Evolutionary conservation across 2,113 vertebrate species (phyloP).

Genomic region (Notothenia rossii): DNA sequence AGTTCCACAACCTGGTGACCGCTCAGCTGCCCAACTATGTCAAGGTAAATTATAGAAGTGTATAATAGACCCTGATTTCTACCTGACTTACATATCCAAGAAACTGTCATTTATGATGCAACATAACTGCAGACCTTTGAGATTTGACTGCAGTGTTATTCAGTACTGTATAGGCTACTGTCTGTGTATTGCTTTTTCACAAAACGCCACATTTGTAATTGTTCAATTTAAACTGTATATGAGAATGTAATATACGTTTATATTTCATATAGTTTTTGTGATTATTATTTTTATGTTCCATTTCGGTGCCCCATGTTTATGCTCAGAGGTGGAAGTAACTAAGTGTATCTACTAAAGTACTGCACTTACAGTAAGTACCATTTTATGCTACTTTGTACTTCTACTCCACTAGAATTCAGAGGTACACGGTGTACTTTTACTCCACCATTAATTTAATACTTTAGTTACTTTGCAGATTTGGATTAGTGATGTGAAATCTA

Average conservation of each 20-base stretch:
- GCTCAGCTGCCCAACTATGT: slow-evolving; percentile 79
- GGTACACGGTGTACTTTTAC: no score
- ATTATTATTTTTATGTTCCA: not conserved
- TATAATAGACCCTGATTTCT: no score
- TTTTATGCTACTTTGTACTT: no score
- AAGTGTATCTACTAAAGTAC: no score
- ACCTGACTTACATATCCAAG: not conserved
- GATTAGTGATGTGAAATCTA: no score
- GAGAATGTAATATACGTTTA: not conserved
- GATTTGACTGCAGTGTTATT: not conserved
- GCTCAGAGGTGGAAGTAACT: no score
- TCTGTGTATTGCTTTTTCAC: not conserved
- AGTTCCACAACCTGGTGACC: slow-evolving; percentile 79
- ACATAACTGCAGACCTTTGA: not conserved
- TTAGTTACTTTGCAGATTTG: no score
- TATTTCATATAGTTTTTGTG: not conserved
- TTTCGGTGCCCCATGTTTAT: no score
- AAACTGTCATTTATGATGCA: not conserved
- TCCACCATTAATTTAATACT: no score
- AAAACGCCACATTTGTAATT: not conserved
- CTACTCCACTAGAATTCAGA: no score
- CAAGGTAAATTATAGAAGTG: slow-evolving; percentile 63
- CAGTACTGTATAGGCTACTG: not conserved
- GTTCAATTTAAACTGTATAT: not conserved
- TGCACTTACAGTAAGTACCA: no score